A percentile compares a stretch with the other conserved stretches of the same genome.
phyloP scores from a whole-genome alignment of 1,140 invertebrate species.

The Triops cancriformis region DNA sequence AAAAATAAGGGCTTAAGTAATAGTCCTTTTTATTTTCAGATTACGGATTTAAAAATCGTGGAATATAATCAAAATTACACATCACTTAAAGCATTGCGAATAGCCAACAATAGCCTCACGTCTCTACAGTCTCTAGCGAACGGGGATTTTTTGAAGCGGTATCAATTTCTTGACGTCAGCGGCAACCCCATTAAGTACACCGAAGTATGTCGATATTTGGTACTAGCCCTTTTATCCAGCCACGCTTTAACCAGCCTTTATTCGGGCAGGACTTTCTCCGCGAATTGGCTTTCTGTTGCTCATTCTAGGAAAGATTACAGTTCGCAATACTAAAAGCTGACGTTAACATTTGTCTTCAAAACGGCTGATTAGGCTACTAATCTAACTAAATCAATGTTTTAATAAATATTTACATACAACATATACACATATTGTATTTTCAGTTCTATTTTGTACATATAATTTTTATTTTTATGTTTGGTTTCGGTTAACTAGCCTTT shows the following conservation, averaged over 20 bases:
- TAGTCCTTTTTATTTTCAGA: background rate
- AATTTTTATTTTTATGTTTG: too few species aligned
- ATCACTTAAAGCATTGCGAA: background rate
- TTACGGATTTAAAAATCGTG: background rate
- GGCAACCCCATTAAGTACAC: background rate
- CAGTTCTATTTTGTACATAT: too few species aligned
- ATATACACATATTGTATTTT: too few species aligned
- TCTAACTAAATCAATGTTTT: too few species aligned
- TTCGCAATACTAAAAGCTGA: background rate
- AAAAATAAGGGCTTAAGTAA: background rate
- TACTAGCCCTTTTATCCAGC: too few species aligned
- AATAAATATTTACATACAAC: too few species aligned
- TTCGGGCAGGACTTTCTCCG: too few species aligned
- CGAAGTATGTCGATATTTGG: background rate
- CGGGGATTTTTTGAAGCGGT: conserved; percentile 7
- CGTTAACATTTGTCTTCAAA: background rate
- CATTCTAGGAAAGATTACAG: too few species aligned
- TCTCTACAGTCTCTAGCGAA: background rate
- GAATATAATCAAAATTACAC: background rate
- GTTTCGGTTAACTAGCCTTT: too few species aligned
- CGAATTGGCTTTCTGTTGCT: too few species aligned
- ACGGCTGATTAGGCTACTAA: too few species aligned
- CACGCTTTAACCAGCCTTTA: background rate
- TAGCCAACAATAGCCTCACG: background rate
- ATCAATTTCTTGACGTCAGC: background rate